Evolutionary conservation across 1,140 invertebrate genomes (phyloP), one percentile per base, ranked within the genome.

Genomic region (Drosophila athabasca): DNA sequence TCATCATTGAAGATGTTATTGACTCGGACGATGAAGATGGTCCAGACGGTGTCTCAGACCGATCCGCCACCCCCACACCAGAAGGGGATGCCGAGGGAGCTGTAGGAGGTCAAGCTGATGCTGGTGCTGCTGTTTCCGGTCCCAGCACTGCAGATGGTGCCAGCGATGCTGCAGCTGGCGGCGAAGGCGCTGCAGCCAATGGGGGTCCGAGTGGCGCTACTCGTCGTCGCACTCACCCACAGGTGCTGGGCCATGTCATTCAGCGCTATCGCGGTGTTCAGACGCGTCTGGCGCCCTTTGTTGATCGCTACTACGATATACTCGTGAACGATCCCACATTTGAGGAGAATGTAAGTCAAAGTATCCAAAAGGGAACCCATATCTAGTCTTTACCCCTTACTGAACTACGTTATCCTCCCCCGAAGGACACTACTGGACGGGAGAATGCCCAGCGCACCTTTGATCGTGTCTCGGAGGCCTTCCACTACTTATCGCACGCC

Each of bases 401-500:
- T 29, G 0, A 4, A 11, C 11, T 6, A 24, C 19, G 60, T 57
- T 57, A 46, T 29, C 19, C 6, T 24, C 53, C 53, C 53, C 79
- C 88, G 22, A 59, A 94, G 93, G 90, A 91, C 54, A 91, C 91
- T 45, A 74, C 89, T n/a, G 89, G 90, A 2, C 90, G 92, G 0
- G 92, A 93, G 55, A 91, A 93, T 62, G 93, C 93, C 5, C 95
- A 96, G 82, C 92, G 93, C 3, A 91, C 95, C 22, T 94, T 95
- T 43, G 95, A 96, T 79, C 92, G 94, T 13, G 95, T 97, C 1
- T 95, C 95, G 0, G 95, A 96, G 90, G 93, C 95, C 22, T 93
- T 98, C 67, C 98, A 99, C 90, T 95, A 95, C 58, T 92, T 98
- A 57, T 94, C 96, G 6, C 98, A 98, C 89, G 95, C 96, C 22